Percentiles rank a stretch among this genome's conserved stretches.
Conservation (phyloP, 2,888 invertebrate genomes). For the Cryptocephalus primarius region DNA sequence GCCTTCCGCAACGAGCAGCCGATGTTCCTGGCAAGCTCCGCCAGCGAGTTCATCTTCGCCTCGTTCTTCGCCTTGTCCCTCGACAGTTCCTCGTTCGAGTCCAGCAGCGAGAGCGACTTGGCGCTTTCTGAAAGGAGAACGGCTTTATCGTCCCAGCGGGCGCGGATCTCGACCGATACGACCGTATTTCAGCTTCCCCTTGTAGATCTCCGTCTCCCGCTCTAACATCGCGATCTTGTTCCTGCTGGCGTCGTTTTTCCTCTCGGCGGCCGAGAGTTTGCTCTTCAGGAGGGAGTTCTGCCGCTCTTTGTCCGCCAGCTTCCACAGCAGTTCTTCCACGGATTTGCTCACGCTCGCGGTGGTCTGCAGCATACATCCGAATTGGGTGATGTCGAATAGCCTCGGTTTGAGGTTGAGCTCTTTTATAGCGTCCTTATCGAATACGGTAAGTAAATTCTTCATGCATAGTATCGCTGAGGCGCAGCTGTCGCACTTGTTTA, state of each 20-base stretch:
- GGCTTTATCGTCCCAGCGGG: no score
- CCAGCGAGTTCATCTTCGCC: no score
- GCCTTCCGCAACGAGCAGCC: no score
- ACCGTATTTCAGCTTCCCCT: no score
- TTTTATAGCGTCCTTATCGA: not conserved
- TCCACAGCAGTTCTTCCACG: slow-evolving; percentile 6
- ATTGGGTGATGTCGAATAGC: slow-evolving; percentile 17
- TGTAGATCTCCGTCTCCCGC: no score
- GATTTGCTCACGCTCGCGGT: slow-evolving; percentile 12
- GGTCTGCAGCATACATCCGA: slow-evolving; percentile 19
- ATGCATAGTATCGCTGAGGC: slow-evolving; percentile 17
- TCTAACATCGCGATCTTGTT: slow-evolving; percentile 2
- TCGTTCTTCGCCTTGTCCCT: no score
- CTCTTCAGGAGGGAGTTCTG: slow-evolving; percentile 4
- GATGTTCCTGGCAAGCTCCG: no score
- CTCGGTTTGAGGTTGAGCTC: slow-evolving; percentile 6
- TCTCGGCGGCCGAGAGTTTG: slow-evolving; percentile 11
- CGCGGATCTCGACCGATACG: no score
- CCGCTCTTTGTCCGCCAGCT: slow-evolving; percentile 3
- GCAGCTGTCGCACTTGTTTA: slow-evolving; percentile 18
- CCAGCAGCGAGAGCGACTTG: no score
- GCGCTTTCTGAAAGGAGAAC: no score
- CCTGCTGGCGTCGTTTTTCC: slow-evolving; percentile 9
- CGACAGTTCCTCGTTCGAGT: no score
- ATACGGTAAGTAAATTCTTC: slow-evolving; percentile 10